Evolutionary conservation across 2,888 invertebrate species (phyloP).

Genomic region (Tortrix viridana): DNA sequence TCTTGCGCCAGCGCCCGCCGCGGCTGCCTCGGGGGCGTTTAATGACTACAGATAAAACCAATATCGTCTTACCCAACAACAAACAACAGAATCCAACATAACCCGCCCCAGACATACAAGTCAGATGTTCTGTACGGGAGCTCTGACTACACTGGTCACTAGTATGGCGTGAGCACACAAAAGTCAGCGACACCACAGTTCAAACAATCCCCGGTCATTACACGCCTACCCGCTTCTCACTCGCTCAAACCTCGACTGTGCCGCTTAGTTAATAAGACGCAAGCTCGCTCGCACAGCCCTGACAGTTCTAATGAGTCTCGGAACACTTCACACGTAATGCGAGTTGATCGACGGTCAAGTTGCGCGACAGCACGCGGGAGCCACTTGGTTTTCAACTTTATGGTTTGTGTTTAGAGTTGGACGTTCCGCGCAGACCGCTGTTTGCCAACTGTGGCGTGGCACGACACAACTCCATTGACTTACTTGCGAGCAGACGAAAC

Average conservation of each 20-base stretch:
- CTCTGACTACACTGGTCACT: not conserved
- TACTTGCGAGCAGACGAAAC: constrained; percentile 6
- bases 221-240: constrained; percentile 2
- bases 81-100: not conserved
- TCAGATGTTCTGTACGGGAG: not conserved
- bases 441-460: constrained; percentile 3
- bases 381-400: not conserved
- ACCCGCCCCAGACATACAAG: not conserved
- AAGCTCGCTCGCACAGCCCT: not conserved
- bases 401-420: not conserved
- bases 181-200: constrained; percentile 19
- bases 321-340: constrained; percentile 29
- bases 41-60: constrained; percentile 21
- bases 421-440: not conserved
- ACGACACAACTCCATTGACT: constrained; percentile 23
- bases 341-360: constrained; percentile 27
- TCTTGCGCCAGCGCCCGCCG: not conserved
- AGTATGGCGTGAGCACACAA: constrained; percentile 6
- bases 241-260: constrained; percentile 8
- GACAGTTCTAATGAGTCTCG: constrained; percentile 17
- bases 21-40: constrained; percentile 8
- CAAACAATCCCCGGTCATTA: constrained; percentile 33
- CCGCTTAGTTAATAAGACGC: not conserved
- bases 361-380: not conserved
- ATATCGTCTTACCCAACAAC: constrained; percentile 18